Evolutionary conservation across 2,888 invertebrate genomes (phyloP), one percentile per base, ranked within the genome.

Genomic region (Chironomus riparius): DNA sequence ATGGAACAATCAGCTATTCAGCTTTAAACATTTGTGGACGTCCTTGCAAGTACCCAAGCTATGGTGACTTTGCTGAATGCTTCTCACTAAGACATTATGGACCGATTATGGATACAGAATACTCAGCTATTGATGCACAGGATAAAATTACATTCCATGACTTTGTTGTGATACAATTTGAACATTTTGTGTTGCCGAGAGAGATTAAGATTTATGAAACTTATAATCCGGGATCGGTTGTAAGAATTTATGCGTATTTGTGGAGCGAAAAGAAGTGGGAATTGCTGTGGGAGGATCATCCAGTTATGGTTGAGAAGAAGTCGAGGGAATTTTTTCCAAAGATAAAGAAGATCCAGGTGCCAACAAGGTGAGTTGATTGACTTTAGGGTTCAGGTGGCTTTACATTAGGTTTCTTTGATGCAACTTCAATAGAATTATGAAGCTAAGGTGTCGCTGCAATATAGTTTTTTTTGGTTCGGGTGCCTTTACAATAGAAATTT

Each of bases 11-110:
- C 81, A 94, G 94, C 0, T 96, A 96, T 81, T 92, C 94, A 3
- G 95, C 94, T 4, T 88, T 90, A 74, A 96, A 96, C 85, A 87
- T 97, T 77, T 89, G 91, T 73, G 95, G 95, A 7, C 90, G 91
- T 79, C 93, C 93, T 12, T 90, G 90, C 28, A 92, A 92, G 82
- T 96, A 91, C 85, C 96, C 96, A 0, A 28, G n/a, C 18, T 38
- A 70, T 65, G 69, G 68, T 24, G 61, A 74, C 65, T 72, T 77
- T 71, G 50, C 65, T 65, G 18, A 75, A 62, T 76, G 74, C 61
- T 75, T 74, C 28, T 70, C 47, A 22, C 21, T 73, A 94, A 88
- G 93, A 83, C 91, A 92, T 0, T 94, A 94, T 84, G 94, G 94
- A 10, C 92, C 92, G 69, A 91, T 91, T 7, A 87, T 86, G 77